Evolutionary conservation across 2,113 vertebrate genomes (phyloP), one percentile per base, ranked within the genome.

Genomic region (Mustela lutreola): DNA sequence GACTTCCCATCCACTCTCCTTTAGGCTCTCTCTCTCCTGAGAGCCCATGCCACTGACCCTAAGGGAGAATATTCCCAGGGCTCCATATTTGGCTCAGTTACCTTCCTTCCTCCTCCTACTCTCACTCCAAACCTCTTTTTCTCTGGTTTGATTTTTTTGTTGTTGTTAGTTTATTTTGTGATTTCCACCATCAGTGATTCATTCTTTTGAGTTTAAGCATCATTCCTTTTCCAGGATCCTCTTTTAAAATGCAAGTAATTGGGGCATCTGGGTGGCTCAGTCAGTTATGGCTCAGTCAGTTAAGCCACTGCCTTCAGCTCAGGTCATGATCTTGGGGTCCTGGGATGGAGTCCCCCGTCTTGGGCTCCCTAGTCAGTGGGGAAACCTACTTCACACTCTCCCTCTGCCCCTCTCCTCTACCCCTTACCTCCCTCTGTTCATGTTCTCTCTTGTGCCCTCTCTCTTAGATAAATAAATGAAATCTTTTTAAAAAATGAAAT

Each of bases 121-220:
- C 50, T 93, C 31, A 26, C 7, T 91, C 24, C 21, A 91, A 88
- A 80, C 60, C 36, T 71, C 31, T 75, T 36, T 83, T 63, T 73
- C 48, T 90, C 26, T n/a, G 26, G 58, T 90, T n/a, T 62, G 28
- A 58, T 24, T 21, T 86, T 73, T 91, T 50, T 53, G 11, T 92
- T 42, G 42, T 53, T 45, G 12, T 82, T 89, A 83, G 31, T 75
- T 67, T 93, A 58, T 58, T 96, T 56, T 62, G 7, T 79, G 53
- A 90, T 79, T 95, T 94, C 28, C 26, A 67, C 2, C 9, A 36
- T 11, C 48, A 48, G 11, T 80, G 58, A 94, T 24, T 63, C 62
- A n/a, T 79, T 97, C 16, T 86, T 96, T 71, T 84, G 33, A 92
- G 10, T 26, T 26, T 92, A 75, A 85, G 9, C 10, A 62, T 63